A percentile compares a stretch with the other conserved stretches of the same genome.
phyloP scores from a whole-genome alignment of 2,888 invertebrate genomes.

The Callosobruchus maculatus region DNA sequence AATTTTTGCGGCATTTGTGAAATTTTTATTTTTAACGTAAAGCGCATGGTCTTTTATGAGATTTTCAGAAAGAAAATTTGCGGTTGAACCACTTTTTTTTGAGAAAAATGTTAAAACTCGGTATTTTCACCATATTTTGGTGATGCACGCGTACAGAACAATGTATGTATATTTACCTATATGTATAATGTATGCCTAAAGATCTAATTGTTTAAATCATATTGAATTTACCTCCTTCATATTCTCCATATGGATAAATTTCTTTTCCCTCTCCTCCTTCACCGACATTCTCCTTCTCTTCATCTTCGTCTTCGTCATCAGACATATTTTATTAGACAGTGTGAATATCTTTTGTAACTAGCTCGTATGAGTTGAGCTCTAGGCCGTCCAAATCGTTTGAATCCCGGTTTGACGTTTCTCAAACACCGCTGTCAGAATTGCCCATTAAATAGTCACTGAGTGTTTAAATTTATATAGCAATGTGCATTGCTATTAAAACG shows the following conservation, averaged over 20 bases:
- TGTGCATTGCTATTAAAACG: no score
- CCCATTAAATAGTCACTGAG: not conserved
- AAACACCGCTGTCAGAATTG: not conserved
- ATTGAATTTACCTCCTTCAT: conserved; percentile 68
- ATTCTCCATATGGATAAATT: conserved; percentile 52
- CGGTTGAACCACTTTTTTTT: no score
- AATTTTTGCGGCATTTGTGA: no score
- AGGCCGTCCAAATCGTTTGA: not conserved
- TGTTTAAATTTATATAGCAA: not conserved
- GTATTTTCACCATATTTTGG: no score
- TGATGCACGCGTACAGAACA: no score
- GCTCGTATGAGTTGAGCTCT: not conserved
- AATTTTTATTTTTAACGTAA: no score
- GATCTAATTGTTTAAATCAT: no score
- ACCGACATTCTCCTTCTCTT: conserved; percentile 31
- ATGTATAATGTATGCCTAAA: no score
- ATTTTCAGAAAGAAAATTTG: no score
- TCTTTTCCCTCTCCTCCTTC: conserved; percentile 43
- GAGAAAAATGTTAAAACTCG: no score
- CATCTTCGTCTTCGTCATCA: conserved; percentile 16
- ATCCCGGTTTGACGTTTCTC: not conserved
- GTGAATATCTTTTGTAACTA: not conserved
- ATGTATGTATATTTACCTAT: no score
- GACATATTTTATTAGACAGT: not conserved
- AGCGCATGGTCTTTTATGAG: no score